These are phyloP conservation scores for Ephialtes manifestator DNA, from an alignment of 2,888 invertebrate genomes.

Conservation along the genomic window DNA sequence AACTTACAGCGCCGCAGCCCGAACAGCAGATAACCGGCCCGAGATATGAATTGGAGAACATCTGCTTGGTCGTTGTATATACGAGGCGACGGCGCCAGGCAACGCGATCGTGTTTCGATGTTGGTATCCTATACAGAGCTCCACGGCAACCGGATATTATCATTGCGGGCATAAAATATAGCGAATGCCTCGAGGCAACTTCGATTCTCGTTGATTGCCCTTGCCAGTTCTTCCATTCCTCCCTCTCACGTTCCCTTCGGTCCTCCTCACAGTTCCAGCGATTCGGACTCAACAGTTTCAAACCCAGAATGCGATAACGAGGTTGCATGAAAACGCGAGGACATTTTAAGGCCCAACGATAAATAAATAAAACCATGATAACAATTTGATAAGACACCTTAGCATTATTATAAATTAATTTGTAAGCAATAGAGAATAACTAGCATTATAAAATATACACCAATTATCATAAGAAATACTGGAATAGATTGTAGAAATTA, in stretches of 20 bases:
- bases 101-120: conserved; percentile 70
- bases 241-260: conserved; percentile 29
- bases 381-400: neutral
- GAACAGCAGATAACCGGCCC: conserved; percentile 56
- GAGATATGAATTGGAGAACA: conserved; percentile 70
- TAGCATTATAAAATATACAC: neutral
- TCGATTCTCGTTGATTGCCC: conserved; percentile 72
- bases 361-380: conserved; percentile 19
- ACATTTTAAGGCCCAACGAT: conserved; percentile 14
- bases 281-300: conserved; percentile 33
- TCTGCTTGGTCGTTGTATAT: conserved; percentile 67
- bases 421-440: neutral
- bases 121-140: conserved; percentile 51
- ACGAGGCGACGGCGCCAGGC: conserved; percentile 49
- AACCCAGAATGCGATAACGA: conserved; percentile 53
- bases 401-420: neutral
- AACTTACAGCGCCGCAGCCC: conserved; percentile 47
- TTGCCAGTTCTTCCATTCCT: conserved; percentile 60
- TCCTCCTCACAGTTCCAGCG: conserved; percentile 31
- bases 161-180: conserved; percentile 73
- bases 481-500: neutral
- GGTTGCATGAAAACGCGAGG: conserved; percentile 18
- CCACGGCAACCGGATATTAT: conserved; percentile 73
- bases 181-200: conserved; percentile 70
- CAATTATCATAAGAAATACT: neutral